Base-by-base conservation (phyloP, 2,113 vertebrate species). In the Pteronura brasiliensis region DNA sequence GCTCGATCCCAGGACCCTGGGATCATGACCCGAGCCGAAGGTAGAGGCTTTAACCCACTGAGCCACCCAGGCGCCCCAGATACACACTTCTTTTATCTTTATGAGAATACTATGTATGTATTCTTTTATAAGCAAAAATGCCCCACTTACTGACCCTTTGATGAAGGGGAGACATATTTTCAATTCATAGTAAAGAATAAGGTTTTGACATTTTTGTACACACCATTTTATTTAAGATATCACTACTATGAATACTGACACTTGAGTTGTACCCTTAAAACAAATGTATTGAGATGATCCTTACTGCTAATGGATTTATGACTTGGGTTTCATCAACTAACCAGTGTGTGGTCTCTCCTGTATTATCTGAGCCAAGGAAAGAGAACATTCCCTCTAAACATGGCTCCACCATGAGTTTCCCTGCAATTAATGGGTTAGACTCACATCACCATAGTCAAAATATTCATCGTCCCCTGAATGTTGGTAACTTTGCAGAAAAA, bases 41-140 rank as follows among this genome's bases (percentile, higher is more conserved):
- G n/a, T n/a, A n/a, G n/a, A n/a, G n/a, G n/a, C n/a, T n/a, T n/a
- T n/a, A n/a, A n/a, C n/a, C n/a, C n/a, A n/a, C n/a, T n/a, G n/a
- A n/a, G n/a, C n/a, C n/a, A n/a, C n/a, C n/a, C n/a, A n/a, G n/a
- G n/a, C n/a, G n/a, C n/a, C n/a, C n/a, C n/a, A 94, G 7, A 6
- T 17, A 42, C 44, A 55, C 21, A 76, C 95, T 90, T 82, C 71
- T 80, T 94, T 96, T 39, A 55, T 89, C 39, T 79, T 96, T 94
- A 55, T 71, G 79, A 42, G 17, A 90, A 23, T 90, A 84, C 23
- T 13, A 7, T 47, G 7, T 93, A 42, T 65, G 20, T 91, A 27
- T 74, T 88, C 39, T 34, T 94, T 95, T 18, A n/a, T 21, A 81
- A 82, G 59, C 18, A 65, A 77, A 96, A 57, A 55, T 15, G 18